phyloP scores from a whole-genome alignment of 2,888 invertebrate genomes.

The Pollenia griseotomentosa region DNA sequence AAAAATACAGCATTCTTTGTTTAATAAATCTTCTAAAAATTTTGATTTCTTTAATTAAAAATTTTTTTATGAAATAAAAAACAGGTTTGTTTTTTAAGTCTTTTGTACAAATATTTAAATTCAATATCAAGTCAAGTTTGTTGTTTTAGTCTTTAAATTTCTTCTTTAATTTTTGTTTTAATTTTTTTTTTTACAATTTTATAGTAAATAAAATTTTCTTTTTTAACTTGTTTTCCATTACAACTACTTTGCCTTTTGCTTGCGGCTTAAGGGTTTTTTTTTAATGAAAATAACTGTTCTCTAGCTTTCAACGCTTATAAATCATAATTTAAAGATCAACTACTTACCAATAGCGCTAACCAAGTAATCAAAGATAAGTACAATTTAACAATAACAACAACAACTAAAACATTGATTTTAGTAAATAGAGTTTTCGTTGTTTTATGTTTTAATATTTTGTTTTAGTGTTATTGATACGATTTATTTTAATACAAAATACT shows the following conservation, averaged over 20 bases:
- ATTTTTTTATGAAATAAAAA: neutral
- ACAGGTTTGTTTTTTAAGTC: conserved; percentile 35
- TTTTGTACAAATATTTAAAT: conserved; percentile 7
- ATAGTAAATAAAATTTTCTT: neutral
- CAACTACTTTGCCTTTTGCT: neutral
- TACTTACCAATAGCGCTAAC: conserved; percentile 76
- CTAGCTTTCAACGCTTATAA: conserved; percentile 67
- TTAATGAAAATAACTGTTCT: conserved; percentile 70
- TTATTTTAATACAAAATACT: conserved; percentile 63
- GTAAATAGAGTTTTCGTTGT: conserved; percentile 16
- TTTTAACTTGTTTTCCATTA: conserved; percentile 12
- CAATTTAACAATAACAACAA: conserved; percentile 68
- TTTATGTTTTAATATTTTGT: conserved; percentile 12
- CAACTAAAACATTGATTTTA: conserved; percentile 57
- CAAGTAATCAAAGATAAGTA: conserved; percentile 75
- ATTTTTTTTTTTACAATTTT: neutral
- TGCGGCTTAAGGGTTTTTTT: conserved; percentile 56
- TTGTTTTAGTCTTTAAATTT: conserved; percentile 20
- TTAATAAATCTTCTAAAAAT: too few relatives aligned
- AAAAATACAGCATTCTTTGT: neutral
- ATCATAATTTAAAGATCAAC: conserved; percentile 68
- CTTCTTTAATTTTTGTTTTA: neutral
- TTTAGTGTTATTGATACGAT: conserved; percentile 69
- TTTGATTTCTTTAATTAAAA: neutral
- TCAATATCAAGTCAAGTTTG: conserved; percentile 9